A percentile compares a stretch with the other conserved stretches of the same genome.
phyloP scores from a whole-genome alignment of 2,797 vertebrate species.

The Thripadectes ignobilis region DNA sequence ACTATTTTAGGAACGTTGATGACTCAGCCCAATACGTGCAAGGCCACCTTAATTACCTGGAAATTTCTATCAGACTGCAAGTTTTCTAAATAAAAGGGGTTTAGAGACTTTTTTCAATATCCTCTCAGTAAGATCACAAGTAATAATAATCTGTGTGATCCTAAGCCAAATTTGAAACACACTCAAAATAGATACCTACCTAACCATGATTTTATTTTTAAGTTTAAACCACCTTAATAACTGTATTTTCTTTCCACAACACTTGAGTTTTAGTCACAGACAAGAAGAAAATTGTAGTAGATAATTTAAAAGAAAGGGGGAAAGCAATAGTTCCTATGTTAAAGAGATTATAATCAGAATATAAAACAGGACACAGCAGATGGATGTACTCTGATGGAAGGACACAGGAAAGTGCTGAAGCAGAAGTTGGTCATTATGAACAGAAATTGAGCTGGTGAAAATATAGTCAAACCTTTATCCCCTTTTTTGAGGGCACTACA shows the following conservation, averaged over 20 bases:
- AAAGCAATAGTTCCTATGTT: not conserved
- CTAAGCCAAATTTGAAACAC: constrained; percentile 3
- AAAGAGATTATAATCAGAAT: constrained; percentile 1
- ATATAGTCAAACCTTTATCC: not conserved
- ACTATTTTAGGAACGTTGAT: not conserved
- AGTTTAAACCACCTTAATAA: constrained; percentile 31
- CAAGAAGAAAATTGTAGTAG: not conserved
- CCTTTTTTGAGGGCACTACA: not conserved
- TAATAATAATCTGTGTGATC: constrained; percentile 15
- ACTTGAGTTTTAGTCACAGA: not conserved
- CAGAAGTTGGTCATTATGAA: not conserved
- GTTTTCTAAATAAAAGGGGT: not conserved
- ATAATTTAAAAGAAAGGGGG: not conserved
- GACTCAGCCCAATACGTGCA: not conserved
- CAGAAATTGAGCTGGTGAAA: not conserved
- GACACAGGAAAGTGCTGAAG: not conserved
- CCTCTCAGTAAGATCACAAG: not conserved
- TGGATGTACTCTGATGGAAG: not conserved
- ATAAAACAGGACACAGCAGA: not conserved
- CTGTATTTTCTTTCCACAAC: not conserved
- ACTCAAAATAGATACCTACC: not conserved
- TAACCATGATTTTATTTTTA: constrained; percentile 8
- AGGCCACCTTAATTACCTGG: not conserved
- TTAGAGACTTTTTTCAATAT: constrained; percentile 12
- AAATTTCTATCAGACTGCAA: constrained; percentile 16